phyloP scores from a whole-genome alignment of 2,113 vertebrate species.

The Platysternon megacephalum region DNA sequence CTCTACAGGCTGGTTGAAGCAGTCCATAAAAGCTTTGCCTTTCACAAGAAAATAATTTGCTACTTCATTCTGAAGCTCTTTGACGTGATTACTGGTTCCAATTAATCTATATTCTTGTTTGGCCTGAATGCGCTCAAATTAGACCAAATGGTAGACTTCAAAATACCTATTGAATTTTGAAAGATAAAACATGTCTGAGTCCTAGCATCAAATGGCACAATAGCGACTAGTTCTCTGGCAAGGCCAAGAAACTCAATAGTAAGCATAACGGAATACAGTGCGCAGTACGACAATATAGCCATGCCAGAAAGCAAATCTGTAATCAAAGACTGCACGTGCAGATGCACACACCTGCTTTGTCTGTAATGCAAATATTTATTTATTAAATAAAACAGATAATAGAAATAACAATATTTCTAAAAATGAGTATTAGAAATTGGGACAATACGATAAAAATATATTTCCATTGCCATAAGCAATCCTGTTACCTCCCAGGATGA shows the following conservation, averaged over 20 bases:
- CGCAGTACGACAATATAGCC: neutral
- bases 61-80: slow-evolving; percentile 20
- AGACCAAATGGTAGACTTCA: neutral
- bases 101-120: slow-evolving; percentile 1
- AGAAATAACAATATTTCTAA: neutral
- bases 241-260: neutral
- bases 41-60: slow-evolving; percentile 22
- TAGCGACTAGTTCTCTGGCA: neutral
- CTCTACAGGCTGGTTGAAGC: neutral
- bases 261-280: neutral
- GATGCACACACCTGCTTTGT: neutral
- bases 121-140: slow-evolving; percentile 15
- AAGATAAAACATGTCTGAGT: neutral
- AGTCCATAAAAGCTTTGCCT: slow-evolving; percentile 9
- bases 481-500: neutral
- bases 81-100: neutral
- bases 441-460: neutral
- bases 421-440: neutral
- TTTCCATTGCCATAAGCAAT: neutral
- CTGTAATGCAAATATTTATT: neutral
- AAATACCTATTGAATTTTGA: slow-evolving; percentile 35
- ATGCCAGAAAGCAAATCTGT: neutral
- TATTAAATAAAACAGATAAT: neutral
- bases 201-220: slow-evolving; percentile 10
- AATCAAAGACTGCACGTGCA: neutral